Percentiles rank a stretch among this genome's conserved stretches.
phyloP scores from a whole-genome alignment of 2,797 vertebrate species.

The Chiroxiphia lanceolata region DNA sequence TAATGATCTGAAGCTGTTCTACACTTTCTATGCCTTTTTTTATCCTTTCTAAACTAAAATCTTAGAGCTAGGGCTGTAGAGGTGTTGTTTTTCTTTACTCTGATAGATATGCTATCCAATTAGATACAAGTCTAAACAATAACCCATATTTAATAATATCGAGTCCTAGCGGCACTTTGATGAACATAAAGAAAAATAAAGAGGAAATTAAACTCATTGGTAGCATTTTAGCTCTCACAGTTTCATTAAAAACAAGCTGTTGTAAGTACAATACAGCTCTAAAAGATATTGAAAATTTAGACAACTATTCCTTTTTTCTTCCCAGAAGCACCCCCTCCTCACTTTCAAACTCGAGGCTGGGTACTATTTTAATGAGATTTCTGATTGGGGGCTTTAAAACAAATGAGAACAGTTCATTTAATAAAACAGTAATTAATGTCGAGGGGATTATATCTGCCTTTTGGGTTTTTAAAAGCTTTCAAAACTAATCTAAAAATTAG shows the following conservation, averaged over 20 bases:
- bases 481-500: constrained; percentile 5
- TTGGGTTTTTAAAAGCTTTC: constrained; percentile 5
- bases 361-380: constrained; percentile 19
- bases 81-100: neutral
- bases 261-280: neutral
- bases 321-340: neutral
- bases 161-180: neutral
- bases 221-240: neutral
- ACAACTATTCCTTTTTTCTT: neutral
- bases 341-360: neutral
- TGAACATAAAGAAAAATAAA: neutral
- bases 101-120: neutral
- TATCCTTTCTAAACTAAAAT: neutral
- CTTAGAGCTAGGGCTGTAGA: neutral
- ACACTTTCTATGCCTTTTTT: fast-evolving
- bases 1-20: neutral
- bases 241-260: neutral
- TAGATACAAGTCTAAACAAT: neutral
- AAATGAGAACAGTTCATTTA: neutral
- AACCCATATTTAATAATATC: neutral
- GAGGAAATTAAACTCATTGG: neutral
- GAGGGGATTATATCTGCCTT: neutral
- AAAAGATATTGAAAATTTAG: neutral
- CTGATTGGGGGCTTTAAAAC: neutral
- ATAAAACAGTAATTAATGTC: constrained; percentile 5